phyloP scores from a whole-genome alignment of 2,797 vertebrate species.

The Fistularia commersonii region DNA sequence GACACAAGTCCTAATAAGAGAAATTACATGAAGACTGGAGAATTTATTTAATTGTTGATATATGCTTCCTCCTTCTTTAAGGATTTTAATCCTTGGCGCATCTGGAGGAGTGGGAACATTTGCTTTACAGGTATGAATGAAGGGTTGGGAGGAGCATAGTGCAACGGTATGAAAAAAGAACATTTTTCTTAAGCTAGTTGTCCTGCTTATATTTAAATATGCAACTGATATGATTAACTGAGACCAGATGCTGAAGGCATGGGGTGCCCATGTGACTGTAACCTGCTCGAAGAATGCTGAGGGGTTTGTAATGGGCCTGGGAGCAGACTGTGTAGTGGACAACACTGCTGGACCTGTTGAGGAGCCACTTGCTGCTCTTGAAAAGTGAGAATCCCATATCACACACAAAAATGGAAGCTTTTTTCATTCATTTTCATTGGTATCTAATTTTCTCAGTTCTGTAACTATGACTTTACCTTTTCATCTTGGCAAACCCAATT shows the following conservation, averaged over 20 bases:
- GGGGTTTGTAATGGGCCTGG: conserved; percentile 80
- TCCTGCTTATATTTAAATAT: not conserved
- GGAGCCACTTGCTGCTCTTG: conserved; percentile 73
- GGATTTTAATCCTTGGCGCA: conserved; percentile 90
- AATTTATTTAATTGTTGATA: not conserved
- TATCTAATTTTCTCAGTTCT: not conserved
- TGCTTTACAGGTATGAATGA: conserved; percentile 83
- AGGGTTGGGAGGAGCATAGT: too few relatives aligned
- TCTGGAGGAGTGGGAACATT: conserved; percentile 96
- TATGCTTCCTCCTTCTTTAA: conserved; percentile 45
- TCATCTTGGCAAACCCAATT: too few relatives aligned
- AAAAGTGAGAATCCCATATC: conserved; percentile 72
- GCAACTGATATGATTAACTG: not conserved
- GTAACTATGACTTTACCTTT: too few relatives aligned
- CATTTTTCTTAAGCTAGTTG: too few relatives aligned
- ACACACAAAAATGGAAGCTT: not conserved
- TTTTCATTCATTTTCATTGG: not conserved
- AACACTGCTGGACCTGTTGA: conserved; percentile 82
- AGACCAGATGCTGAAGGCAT: conserved; percentile 87
- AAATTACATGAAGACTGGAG: not conserved
- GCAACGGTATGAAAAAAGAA: too few relatives aligned
- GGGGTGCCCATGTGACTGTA: conserved; percentile 91
- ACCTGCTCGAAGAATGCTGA: conserved; percentile 90
- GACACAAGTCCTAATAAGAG: conserved; percentile 16
- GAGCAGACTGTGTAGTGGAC: conserved; percentile 86